Percentiles rank a stretch among this genome's conserved stretches.
Conservation (phyloP, 2,888 invertebrate species). For the Gymnosoma rotundatum region DNA sequence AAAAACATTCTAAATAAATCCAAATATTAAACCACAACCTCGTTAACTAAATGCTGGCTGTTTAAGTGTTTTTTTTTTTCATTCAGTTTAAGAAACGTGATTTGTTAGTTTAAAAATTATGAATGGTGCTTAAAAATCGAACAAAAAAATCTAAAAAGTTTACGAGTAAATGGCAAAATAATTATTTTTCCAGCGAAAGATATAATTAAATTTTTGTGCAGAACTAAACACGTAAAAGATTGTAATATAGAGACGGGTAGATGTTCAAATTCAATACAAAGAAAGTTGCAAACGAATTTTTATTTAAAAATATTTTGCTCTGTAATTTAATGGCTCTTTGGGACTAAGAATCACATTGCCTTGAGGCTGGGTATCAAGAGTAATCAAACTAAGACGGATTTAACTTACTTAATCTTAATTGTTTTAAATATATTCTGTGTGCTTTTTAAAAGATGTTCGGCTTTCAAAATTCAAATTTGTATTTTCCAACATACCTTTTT, state of each 20-base stretch:
- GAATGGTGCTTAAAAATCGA: constrained; percentile 15
- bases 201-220: constrained; percentile 23
- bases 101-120: constrained; percentile 23
- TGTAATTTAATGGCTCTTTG: no score
- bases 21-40: neutral
- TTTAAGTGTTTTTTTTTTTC: neutral
- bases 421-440: no score
- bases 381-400: no score
- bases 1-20: neutral
- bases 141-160: neutral
- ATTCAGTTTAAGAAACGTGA: constrained; percentile 37
- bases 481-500: no score
- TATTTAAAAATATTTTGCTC: no score
- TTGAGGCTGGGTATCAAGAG: no score
- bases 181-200: constrained; percentile 57
- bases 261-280: constrained; percentile 4
- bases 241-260: constrained; percentile 1
- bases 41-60: neutral
- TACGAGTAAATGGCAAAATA: constrained; percentile 59
- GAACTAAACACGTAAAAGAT: constrained; percentile 5
- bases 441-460: no score
- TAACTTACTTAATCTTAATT: no score
- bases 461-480: no score
- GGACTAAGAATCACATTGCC: no score
- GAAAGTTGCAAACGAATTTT: neutral